Evolutionary conservation across 2,113 vertebrate species (phyloP).

Genomic region (Mus pahari): DNA sequence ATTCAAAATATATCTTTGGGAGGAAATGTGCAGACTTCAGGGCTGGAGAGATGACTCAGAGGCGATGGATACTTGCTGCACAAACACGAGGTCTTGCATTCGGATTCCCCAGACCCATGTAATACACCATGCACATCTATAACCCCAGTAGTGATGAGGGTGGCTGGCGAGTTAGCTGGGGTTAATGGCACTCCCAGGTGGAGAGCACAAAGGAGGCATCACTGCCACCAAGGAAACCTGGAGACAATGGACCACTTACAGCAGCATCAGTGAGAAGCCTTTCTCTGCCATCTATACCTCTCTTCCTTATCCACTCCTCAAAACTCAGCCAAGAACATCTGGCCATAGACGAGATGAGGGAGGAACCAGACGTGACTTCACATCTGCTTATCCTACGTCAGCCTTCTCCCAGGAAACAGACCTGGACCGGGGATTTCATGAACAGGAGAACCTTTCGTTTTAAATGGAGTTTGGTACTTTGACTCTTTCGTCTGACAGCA

Average conservation of each 20-base stretch:
- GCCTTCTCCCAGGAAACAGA: not conserved
- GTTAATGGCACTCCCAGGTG: not conserved
- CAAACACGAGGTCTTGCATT: not conserved
- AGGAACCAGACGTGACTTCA: not conserved
- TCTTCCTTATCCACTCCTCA: not conserved
- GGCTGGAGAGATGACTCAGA: no score
- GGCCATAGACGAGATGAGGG: not conserved
- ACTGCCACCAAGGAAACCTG: not conserved
- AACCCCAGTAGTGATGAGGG: not conserved
- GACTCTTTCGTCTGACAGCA: not conserved
- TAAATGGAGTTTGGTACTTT: not conserved
- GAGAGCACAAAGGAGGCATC: not conserved
- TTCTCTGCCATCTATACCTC: not conserved
- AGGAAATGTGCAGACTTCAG: not conserved
- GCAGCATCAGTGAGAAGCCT: not conserved
- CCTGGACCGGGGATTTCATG: not conserved
- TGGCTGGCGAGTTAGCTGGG: not conserved
- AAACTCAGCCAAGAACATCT: conserved; percentile 5
- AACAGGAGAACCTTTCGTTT: not conserved
- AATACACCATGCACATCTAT: no score
- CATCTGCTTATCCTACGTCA: not conserved
- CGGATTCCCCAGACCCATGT: not conserved
- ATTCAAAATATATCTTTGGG: not conserved
- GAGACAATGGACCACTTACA: not conserved
- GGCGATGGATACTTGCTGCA: not conserved